Percentiles rank a stretch among this genome's conserved stretches.
phyloP scores from a whole-genome alignment of 2,888 invertebrate genomes.

The Trichopoda pennipes region DNA sequence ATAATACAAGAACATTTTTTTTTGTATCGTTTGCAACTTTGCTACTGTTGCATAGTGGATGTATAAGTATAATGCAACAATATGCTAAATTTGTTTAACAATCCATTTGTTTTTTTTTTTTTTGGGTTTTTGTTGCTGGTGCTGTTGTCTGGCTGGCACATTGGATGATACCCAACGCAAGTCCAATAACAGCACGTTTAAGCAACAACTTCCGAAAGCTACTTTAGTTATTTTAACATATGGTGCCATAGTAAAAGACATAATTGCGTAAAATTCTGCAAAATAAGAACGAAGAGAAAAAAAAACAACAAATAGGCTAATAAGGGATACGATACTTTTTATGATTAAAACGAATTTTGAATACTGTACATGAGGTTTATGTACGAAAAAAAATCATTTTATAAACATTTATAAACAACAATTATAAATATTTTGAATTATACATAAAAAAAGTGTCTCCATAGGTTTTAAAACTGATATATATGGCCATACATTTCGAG shows the following conservation, averaged over 20 bases:
- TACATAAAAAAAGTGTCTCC: too few species aligned
- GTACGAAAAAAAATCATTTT: too few species aligned
- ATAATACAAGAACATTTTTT: constrained; percentile 15
- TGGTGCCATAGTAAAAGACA: constrained; percentile 70
- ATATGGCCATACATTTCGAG: too few species aligned
- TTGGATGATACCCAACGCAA: constrained; percentile 11
- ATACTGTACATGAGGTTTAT: neutral
- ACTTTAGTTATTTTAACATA: constrained; percentile 67
- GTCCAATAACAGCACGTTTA: constrained; percentile 28
- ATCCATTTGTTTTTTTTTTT: constrained; percentile 26
- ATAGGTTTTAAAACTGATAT: too few species aligned
- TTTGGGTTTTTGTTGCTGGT: neutral
- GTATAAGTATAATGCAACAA: constrained; percentile 70
- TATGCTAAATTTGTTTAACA: constrained; percentile 69
- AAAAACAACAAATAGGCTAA: neutral
- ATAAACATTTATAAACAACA: too few species aligned
- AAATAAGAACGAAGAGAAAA: constrained; percentile 6
- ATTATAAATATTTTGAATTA: too few species aligned
- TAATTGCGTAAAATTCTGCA: constrained; percentile 69
- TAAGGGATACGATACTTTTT: neutral
- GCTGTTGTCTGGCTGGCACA: constrained; percentile 29
- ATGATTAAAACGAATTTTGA: constrained; percentile 19
- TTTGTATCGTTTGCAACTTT: neutral
- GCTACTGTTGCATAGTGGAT: constrained; percentile 41
- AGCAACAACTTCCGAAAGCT: constrained; percentile 54